Evolutionary conservation across 2,888 invertebrate genomes (phyloP), one percentile per base, ranked within the genome.

Genomic region (Oligia fasciuncula): DNA sequence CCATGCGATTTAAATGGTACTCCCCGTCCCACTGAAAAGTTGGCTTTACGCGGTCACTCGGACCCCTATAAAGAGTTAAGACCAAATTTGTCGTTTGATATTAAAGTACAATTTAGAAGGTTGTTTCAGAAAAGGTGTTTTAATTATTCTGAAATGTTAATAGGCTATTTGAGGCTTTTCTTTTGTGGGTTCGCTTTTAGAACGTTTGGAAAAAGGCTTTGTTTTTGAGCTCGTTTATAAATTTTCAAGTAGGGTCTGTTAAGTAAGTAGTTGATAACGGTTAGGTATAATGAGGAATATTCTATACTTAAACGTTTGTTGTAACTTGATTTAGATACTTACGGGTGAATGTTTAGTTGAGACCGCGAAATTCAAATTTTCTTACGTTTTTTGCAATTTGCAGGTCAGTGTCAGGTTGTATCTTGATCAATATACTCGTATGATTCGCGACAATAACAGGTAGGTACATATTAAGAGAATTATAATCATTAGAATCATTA

Each of bases 1-100:
- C 91, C 87, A 90, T 86, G 85, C 91, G 89, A 92, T 93, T 93
- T 91, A 92, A 93, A 93, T 90, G 86, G 90, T 86, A 63, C 46
- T 11, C 66, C 80, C 57, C 89, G 73, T 63, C 51, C 49, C 79
- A 85, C 85, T 89, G 89, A 87, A 91, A 91, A 91, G 89, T 91
- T 91, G 88, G 85, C 89, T 89, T 90, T 91, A 91, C 91, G 93
- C 85, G 92, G 93, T 91, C 82, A 73, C 78, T 57, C 46, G 35
- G 71, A 83, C 81, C 88, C 77, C 72, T 77, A 79, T 81, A 87
- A 86, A 86, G 86, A 85, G 86, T 86, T 76, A 77, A 80, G 69
- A 76, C 78, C 81, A 70, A 86, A 84, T 85, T 85, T 86, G 85
- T 86, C 76, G 81, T 81, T 77, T 68, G 77, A 81, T 84, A 86